These are phyloP conservation scores for Leptoclinus maculatus DNA, from an alignment of 2,797 vertebrate genomes.

Conservation along the genomic window DNA sequence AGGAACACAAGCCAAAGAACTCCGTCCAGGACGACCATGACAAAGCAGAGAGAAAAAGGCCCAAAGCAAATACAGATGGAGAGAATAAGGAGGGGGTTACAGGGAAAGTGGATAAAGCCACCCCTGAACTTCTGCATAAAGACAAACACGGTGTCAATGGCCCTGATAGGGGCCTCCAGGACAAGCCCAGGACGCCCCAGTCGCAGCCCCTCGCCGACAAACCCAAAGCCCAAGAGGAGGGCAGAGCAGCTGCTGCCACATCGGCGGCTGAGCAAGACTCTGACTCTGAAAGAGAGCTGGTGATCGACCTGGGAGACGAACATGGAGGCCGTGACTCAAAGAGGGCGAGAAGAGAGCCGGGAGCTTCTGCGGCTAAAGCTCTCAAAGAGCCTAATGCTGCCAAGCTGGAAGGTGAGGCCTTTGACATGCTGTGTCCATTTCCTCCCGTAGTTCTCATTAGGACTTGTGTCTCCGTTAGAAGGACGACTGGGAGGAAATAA, in stretches of 20 bases:
- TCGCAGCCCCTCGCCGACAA: slow-evolving; percentile 86
- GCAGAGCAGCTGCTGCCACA: slow-evolving; percentile 79
- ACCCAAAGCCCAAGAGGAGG: slow-evolving; percentile 89
- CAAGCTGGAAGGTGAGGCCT: slow-evolving; percentile 89
- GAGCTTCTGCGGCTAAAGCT: slow-evolving; percentile 63
- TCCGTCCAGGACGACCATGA: slow-evolving; percentile 88
- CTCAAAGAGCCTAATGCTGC: slow-evolving; percentile 84
- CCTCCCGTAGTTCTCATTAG: background rate
- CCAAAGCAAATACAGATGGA: slow-evolving; percentile 81
- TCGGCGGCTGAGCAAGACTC: slow-evolving; percentile 89
- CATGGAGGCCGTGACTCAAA: slow-evolving; percentile 91
- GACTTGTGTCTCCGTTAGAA: background rate
- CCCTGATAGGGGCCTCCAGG: slow-evolving; percentile 87
- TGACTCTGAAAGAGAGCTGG: slow-evolving; percentile 96
- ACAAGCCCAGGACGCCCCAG: slow-evolving; percentile 87
- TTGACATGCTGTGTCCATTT: background rate
- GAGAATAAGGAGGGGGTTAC: slow-evolving; percentile 87
- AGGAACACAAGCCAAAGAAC: slow-evolving; percentile 93
- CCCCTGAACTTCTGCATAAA: slow-evolving; percentile 80
- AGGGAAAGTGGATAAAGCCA: slow-evolving; percentile 80
- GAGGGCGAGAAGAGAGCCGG: slow-evolving; percentile 88
- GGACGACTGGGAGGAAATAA: background rate
- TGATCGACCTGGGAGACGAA: slow-evolving; percentile 97
- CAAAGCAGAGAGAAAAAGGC: slow-evolving; percentile 89
- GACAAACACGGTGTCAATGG: slow-evolving; percentile 85